Percentiles rank a stretch among this genome's conserved stretches.
phyloP scores from a whole-genome alignment of 2,797 vertebrate species.

The Lacerta viridis region DNA sequence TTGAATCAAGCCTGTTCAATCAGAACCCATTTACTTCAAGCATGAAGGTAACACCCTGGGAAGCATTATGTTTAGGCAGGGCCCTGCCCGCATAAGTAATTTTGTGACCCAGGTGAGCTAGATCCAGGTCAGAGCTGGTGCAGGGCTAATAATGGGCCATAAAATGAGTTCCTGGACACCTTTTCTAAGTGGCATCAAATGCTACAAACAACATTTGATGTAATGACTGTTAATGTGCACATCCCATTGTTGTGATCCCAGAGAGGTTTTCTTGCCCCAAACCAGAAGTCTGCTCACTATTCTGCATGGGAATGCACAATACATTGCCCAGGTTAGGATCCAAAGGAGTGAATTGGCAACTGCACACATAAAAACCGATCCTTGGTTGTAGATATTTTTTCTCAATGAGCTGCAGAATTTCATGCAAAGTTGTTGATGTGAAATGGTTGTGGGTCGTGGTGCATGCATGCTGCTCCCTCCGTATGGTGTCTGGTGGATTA shows the following conservation, averaged over 20 bases:
- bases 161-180: not conserved
- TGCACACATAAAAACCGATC: not conserved
- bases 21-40: not conserved
- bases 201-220: not conserved
- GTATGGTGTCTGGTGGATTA: not conserved
- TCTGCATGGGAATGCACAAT: not conserved
- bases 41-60: not conserved
- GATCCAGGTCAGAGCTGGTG: not conserved
- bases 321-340: not conserved
- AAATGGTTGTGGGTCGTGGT: not conserved
- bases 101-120: not conserved
- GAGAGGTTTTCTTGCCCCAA: not conserved
- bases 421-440: not conserved
- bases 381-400: not conserved
- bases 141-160: not conserved
- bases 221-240: not conserved
- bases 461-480: not conserved
- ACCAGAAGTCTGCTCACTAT: not conserved
- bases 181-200: not conserved
- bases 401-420: too few relatives aligned
- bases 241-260: too few relatives aligned
- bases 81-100: not conserved
- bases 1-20: not conserved
- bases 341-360: not conserved
- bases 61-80: not conserved